phyloP scores from a whole-genome alignment of 2,888 invertebrate genomes.

The Chrysolina haemoptera region DNA sequence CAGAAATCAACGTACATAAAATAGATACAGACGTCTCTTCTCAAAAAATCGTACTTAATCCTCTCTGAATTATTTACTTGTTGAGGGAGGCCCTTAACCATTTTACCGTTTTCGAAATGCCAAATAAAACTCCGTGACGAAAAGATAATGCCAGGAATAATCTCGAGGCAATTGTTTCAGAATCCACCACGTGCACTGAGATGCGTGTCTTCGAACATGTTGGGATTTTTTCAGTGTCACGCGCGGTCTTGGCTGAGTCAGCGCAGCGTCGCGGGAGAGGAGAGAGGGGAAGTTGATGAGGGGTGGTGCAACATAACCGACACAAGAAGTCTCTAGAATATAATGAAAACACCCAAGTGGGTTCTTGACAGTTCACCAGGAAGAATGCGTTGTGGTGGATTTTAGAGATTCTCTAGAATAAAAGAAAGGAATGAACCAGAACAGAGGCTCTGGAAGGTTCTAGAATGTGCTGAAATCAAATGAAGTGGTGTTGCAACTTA shows the following conservation, averaged over 20 bases:
- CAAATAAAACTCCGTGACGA: constrained; percentile 2
- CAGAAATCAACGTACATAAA: background rate
- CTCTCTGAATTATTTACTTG: background rate
- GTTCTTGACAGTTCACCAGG: no score
- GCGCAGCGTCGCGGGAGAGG: no score
- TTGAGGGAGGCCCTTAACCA: background rate
- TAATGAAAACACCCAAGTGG: no score
- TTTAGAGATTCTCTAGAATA: no score
- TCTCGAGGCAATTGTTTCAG: constrained; percentile 14
- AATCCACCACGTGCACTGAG: constrained; percentile 39
- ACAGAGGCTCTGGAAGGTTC: no score
- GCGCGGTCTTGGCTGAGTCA: constrained; percentile 37
- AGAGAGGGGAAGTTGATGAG: no score
- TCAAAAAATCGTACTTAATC: background rate
- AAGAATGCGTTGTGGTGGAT: no score
- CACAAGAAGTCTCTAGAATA: no score
- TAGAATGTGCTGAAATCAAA: no score
- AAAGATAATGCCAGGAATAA: constrained; percentile 3
- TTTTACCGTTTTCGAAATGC: background rate
- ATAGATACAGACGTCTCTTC: background rate
- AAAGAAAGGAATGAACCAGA: no score
- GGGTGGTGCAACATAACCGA: no score
- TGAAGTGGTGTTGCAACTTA: no score
- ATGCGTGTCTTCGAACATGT: constrained; percentile 34
- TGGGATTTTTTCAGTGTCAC: constrained; percentile 38